Conservation (phyloP, 2,888 invertebrate species). For the Ormyrus nitidulus region DNA sequence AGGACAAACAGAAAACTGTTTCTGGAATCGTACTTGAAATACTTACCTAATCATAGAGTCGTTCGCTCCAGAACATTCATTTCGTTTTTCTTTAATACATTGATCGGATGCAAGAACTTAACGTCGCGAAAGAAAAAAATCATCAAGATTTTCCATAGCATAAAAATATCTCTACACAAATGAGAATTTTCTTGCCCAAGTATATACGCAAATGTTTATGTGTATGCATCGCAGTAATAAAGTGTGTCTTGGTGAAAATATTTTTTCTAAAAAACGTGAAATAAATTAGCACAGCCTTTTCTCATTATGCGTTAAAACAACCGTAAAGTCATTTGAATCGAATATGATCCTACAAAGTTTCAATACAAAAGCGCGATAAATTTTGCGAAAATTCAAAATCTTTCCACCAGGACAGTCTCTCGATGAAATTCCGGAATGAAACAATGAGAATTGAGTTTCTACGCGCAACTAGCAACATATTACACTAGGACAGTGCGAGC, state of each 20-base stretch:
- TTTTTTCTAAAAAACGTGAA: no score
- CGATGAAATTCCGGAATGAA: not conserved
- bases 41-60: constrained; percentile 30
- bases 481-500: not conserved
- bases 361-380: no score
- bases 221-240: not conserved
- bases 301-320: constrained; percentile 5
- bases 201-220: not conserved
- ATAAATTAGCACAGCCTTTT: constrained; percentile 29
- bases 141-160: not conserved
- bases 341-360: no score
- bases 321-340: not conserved
- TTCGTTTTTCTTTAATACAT: not conserved
- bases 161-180: not conserved
- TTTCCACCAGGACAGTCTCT: not conserved
- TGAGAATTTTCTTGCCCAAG: not conserved
- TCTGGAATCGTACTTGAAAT: constrained; percentile 22
- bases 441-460: not conserved
- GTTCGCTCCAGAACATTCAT: not conserved
- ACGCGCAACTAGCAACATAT: not conserved
- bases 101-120: not conserved
- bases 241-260: constrained; percentile 4
- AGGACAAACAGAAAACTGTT: not conserved
- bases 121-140: not conserved
- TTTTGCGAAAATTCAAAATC: no score